phyloP scores from a whole-genome alignment of 2,797 vertebrate genomes.

The Muscicapa comitata region DNA sequence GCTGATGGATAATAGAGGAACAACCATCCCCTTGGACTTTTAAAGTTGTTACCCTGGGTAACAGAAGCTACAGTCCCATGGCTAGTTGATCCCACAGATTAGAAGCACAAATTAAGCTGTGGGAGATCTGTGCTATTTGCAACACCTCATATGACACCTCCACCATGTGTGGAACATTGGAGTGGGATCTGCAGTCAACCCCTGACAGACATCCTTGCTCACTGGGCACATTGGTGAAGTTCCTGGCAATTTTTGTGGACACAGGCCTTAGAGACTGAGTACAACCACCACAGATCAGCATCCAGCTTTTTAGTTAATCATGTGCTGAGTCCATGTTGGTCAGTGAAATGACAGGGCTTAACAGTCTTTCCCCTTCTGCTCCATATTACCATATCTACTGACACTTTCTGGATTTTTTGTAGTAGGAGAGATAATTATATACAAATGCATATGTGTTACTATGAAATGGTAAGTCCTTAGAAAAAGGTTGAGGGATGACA shows the following conservation, averaged over 20 bases:
- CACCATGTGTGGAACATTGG: rapidly evolving
- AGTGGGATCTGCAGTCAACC: background rate
- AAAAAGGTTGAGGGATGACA: background rate
- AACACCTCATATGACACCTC: background rate
- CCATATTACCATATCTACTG: background rate
- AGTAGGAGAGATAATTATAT: background rate
- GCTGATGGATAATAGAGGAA: background rate
- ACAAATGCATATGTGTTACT: background rate
- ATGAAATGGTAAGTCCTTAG: background rate
- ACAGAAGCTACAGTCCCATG: background rate
- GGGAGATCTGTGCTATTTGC: background rate
- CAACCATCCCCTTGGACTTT: background rate
- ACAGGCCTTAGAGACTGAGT: background rate
- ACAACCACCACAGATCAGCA: background rate
- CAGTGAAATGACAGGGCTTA: background rate
- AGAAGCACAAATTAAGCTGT: background rate
- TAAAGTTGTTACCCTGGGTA: background rate
- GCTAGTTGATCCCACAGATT: background rate
- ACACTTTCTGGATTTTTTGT: background rate
- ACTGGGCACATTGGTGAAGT: background rate
- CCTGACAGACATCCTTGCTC: background rate
- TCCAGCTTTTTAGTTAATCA: background rate
- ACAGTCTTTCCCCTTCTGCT: background rate
- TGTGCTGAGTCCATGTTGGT: background rate
- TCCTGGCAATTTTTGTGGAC: background rate